phyloP scores from a whole-genome alignment of 2,113 vertebrate species.

The Excalfactoria chinensis region DNA sequence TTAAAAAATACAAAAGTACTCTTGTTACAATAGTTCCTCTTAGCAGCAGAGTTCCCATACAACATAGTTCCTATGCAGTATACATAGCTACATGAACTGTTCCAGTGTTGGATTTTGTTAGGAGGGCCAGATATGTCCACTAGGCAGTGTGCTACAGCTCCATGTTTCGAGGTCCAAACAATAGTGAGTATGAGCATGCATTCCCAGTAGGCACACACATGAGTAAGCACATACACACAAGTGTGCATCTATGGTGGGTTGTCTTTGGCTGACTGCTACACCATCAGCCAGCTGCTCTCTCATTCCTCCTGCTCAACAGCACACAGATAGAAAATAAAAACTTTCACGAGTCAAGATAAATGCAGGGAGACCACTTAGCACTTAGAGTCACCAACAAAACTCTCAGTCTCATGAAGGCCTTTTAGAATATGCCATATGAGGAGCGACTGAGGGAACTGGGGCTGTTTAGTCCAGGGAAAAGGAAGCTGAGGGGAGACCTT shows the following conservation, averaged over 20 bases:
- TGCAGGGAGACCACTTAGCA: too few relatives aligned
- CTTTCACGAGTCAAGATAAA: background rate
- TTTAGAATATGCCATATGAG: too few relatives aligned
- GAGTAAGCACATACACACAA: background rate
- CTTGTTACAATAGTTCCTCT: background rate
- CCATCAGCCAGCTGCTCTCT: background rate
- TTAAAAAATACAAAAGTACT: background rate
- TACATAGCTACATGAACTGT: background rate
- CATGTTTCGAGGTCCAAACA: too few relatives aligned
- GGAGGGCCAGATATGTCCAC: background rate
- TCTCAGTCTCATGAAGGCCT: too few relatives aligned
- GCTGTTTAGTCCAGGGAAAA: too few relatives aligned
- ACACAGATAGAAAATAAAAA: background rate
- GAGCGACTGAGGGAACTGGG: too few relatives aligned
- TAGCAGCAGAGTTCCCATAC: background rate
- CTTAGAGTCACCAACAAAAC: background rate
- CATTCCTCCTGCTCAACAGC: background rate
- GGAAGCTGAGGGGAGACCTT: too few relatives aligned
- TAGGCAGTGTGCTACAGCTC: background rate
- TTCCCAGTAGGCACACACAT: background rate
- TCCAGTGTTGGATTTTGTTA: background rate
- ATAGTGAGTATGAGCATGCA: background rate
- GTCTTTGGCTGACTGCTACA: background rate
- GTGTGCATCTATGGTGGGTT: background rate
- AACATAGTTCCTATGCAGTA: background rate